Evolutionary conservation across 2,797 vertebrate species (phyloP).

Genomic region (Tenualosa thibaudeaui): DNA sequence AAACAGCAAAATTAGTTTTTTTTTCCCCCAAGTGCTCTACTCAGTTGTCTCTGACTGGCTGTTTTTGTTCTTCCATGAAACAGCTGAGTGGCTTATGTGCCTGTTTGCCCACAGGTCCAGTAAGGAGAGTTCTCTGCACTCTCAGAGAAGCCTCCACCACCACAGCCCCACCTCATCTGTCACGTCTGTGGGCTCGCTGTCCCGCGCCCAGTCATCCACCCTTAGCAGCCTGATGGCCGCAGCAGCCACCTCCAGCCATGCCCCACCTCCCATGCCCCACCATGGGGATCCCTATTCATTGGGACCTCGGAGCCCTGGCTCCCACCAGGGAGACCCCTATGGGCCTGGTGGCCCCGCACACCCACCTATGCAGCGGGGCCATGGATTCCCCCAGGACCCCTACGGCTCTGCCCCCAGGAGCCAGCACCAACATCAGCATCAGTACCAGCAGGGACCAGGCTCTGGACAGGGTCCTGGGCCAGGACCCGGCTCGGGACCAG

Average conservation of each 20-base stretch:
- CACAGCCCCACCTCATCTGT: conserved; percentile 96
- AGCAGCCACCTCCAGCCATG: conserved; percentile 69
- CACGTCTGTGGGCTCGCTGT: conserved; percentile 88
- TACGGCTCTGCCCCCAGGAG: conserved; percentile 75
- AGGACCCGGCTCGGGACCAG: conserved; percentile 27
- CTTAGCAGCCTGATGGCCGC: conserved; percentile 79
- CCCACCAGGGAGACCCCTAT: conserved; percentile 78
- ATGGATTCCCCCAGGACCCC: conserved; percentile 66
- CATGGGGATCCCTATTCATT: conserved; percentile 77
- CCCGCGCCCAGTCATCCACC: conserved; percentile 86
- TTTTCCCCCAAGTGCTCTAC: no score
- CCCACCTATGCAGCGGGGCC: conserved; percentile 58
- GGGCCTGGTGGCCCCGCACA: conserved; percentile 67
- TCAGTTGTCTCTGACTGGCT: background rate
- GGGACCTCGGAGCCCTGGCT: conserved; percentile 65
- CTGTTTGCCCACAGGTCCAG: conserved; percentile 76
- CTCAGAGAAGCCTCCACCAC: conserved; percentile 83
- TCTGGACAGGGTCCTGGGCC: background rate
- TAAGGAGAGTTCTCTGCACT: conserved; percentile 81
- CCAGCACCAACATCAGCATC: conserved; percentile 68
- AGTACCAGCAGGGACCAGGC: conserved; percentile 62
- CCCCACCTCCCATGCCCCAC: conserved; percentile 70
- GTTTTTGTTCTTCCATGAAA: background rate
- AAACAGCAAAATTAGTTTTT: no score
- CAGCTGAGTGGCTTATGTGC: conserved; percentile 7